Percentiles rank a stretch among this genome's conserved stretches.
Conservation (phyloP, 2,888 invertebrate species). For the Serrognathus titanus region DNA sequence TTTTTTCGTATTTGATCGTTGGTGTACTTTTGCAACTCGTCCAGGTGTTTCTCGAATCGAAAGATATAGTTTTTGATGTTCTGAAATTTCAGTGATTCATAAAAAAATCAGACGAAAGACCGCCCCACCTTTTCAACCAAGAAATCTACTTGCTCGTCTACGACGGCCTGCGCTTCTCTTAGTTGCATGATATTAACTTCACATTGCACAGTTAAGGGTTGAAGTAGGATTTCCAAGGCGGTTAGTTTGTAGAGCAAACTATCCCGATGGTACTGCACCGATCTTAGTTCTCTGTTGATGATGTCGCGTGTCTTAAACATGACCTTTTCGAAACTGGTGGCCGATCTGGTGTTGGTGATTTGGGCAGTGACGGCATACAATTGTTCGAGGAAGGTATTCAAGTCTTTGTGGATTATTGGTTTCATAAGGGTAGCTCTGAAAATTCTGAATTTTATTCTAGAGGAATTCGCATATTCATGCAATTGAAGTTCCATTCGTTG, state of each 20-base stretch:
- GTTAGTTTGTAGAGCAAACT: slow-evolving; percentile 13
- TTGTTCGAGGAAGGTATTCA: slow-evolving; percentile 9
- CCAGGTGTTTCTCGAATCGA: slow-evolving; percentile 8
- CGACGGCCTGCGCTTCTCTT: not conserved
- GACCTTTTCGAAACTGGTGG: slow-evolving; percentile 6
- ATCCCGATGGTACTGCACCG: slow-evolving; percentile 10
- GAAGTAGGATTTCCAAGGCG: slow-evolving; percentile 10
- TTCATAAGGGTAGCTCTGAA: slow-evolving; percentile 5
- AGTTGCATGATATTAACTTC: not conserved
- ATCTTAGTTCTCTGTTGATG: slow-evolving; percentile 7
- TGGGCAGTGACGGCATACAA: slow-evolving; percentile 4
- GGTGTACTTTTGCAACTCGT: slow-evolving; percentile 8
- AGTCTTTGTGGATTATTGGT: slow-evolving; percentile 10
- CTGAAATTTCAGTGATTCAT: not conserved
- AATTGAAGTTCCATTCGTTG: slow-evolving; percentile 3
- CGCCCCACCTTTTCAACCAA: slow-evolving; percentile 5
- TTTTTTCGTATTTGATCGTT: slow-evolving; percentile 10
- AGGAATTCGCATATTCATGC: not conserved
- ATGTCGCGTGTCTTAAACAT: slow-evolving; percentile 9
- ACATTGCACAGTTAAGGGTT: slow-evolving; percentile 7
- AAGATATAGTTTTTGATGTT: slow-evolving; percentile 10
- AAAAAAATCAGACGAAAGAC: not conserved
- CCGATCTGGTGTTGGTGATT: slow-evolving; percentile 8
- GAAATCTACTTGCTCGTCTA: slow-evolving; percentile 3
- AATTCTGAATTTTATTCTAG: slow-evolving; percentile 5